phyloP scores from a whole-genome alignment of 2,888 invertebrate species.

The Anticlea derivata region DNA sequence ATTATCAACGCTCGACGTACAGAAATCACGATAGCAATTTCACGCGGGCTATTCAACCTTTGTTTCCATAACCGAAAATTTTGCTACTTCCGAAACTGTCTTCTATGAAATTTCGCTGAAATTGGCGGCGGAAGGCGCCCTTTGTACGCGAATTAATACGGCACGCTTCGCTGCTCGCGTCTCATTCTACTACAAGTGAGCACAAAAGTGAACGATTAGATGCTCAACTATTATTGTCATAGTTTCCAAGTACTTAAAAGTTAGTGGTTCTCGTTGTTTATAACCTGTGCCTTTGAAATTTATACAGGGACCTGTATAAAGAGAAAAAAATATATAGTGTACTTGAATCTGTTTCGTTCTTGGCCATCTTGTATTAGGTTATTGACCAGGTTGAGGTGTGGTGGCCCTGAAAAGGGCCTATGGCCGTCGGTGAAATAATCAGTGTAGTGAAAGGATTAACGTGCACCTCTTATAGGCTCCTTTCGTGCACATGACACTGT shows the following conservation, averaged over 20 bases:
- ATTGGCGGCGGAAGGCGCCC: slow-evolving; percentile 34
- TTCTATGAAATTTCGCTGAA: slow-evolving; percentile 35
- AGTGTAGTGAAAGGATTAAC: too few species aligned
- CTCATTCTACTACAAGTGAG: slow-evolving; percentile 33
- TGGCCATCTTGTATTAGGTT: too few species aligned
- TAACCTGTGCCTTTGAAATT: too few species aligned
- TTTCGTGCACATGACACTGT: too few species aligned
- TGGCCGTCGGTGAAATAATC: too few species aligned
- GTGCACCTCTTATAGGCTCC: too few species aligned
- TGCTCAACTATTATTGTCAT: slow-evolving; percentile 35
- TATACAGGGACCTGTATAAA: too few species aligned
- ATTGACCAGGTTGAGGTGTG: too few species aligned
- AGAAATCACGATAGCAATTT: slow-evolving; percentile 13
- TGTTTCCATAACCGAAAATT: slow-evolving; percentile 27
- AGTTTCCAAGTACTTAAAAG: slow-evolving; percentile 33
- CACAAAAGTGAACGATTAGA: slow-evolving; percentile 35
- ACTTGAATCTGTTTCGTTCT: too few species aligned
- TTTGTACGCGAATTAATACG: slow-evolving; percentile 39
- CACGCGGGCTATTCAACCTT: slow-evolving; percentile 20
- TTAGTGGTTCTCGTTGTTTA: slow-evolving; percentile 22
- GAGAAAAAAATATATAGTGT: too few species aligned
- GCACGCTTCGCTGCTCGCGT: slow-evolving; percentile 32
- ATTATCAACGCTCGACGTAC: background rate
- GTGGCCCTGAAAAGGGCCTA: too few species aligned
- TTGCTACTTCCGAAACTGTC: slow-evolving; percentile 34